Base-by-base conservation (phyloP, 2,888 invertebrate species). In the Linnaemya vulpina region DNA sequence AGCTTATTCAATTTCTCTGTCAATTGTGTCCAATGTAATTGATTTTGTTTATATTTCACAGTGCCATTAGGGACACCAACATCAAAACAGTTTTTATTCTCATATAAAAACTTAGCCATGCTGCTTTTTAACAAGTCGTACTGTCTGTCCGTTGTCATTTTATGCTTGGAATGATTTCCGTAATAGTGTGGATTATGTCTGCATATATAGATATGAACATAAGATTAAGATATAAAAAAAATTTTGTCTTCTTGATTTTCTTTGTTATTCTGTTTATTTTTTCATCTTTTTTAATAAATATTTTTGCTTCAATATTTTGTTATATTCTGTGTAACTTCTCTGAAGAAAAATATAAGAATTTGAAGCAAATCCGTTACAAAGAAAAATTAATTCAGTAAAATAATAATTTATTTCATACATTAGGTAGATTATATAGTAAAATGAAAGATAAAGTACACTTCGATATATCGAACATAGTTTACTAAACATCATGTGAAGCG, bases 141-240 rank as follows among this genome's bases (percentile, higher is more conserved):
- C 17, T 85, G 85, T 7, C 58, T 53, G 8, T 63, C 70, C 1
- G 81, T 85, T 8, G 85, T 85, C 38, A 74, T 74, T 82, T 85
- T 85, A 22, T 84, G 73, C 11, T 62, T 62, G 15, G 30, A 15
- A 43, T 71, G 25, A n/a, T 51, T 68, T 22, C 38, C 17, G 8
- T 38, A 53, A n/a, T 25, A 25, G 1, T 71, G 15, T 25, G 13
- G 30, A 46, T 58, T 22, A 46, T 30, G 22, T 38, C 73, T 74
- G 49, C 11, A 74, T 62, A 38, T 35, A 20, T 35, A 60, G 20
- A 22, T 46, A 0, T 17, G 4, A 60, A 20, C 5, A 30, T 3
- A 30, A 5, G 30, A 30, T 30, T 30, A 5, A 30, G 30, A n/a
- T n/a, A n/a, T 30, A 30, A 30, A 3, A 30, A 5, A 30, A 30